Conservation (phyloP, 2,888 invertebrate genomes). For the Limnephilus rhombicus region DNA sequence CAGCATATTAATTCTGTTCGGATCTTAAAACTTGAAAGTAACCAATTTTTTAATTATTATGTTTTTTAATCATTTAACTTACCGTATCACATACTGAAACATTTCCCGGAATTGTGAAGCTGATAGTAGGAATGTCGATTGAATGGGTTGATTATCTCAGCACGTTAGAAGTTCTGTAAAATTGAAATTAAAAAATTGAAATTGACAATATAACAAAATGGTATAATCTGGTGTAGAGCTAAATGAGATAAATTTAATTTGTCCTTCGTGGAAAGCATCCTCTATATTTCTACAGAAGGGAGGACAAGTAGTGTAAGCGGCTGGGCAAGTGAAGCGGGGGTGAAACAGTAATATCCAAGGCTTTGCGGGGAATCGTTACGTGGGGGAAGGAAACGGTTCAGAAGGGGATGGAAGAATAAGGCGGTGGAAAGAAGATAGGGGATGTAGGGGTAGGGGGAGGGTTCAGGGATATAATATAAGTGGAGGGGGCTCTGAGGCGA, state of each 20-base stretch:
- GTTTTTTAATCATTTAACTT: background rate
- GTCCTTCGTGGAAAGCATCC: constrained; percentile 34
- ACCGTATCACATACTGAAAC: background rate
- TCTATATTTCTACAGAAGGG: constrained; percentile 53
- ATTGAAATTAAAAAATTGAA: background rate
- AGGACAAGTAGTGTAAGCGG: constrained; percentile 60
- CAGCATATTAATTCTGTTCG: too few relatives aligned
- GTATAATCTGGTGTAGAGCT: background rate
- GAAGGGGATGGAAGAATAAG: constrained; percentile 45
- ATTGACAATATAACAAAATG: background rate
- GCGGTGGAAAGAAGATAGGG: constrained; percentile 46
- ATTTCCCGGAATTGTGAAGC: background rate
- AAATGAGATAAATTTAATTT: constrained; percentile 22
- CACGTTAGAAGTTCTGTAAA: background rate
- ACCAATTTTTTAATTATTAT: too few relatives aligned
- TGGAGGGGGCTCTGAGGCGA: constrained; percentile 45
- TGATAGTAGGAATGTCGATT: background rate
- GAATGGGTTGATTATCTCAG: background rate
- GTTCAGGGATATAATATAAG: constrained; percentile 27
- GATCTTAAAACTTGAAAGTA: too few relatives aligned
- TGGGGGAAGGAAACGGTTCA: constrained; percentile 35
- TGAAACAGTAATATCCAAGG: constrained; percentile 42
- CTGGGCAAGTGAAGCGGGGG: constrained; percentile 36
- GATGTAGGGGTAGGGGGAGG: constrained; percentile 37
- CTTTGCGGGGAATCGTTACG: constrained; percentile 47